These are phyloP conservation scores for Lepas anatifera DNA, from an alignment of 2,888 invertebrate species.

Conservation along the genomic window DNA sequence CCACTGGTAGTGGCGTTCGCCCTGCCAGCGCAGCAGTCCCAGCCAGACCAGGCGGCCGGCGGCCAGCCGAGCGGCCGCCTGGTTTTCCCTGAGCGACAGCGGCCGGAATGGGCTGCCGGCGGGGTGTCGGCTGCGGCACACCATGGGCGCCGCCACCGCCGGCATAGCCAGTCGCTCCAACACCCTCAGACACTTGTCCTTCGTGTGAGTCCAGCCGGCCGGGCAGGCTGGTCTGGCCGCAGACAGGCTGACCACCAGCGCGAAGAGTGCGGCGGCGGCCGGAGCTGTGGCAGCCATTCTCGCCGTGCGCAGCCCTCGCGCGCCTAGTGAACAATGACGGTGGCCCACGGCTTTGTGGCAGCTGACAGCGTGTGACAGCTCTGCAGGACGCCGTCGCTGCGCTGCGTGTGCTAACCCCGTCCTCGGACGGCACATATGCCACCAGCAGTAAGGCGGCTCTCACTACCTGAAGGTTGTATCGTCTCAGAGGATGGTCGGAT, in stretches of 20 bases:
- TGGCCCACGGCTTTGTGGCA: no score
- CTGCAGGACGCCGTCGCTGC: no score
- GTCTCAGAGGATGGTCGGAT: no score
- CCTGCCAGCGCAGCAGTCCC: not conserved
- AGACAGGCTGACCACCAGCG: not conserved
- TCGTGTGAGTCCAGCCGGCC: not conserved
- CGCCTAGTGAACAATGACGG: no score
- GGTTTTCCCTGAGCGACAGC: not conserved
- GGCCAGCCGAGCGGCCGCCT: not conserved
- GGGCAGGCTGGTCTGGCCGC: not conserved
- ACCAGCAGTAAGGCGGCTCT: no score
- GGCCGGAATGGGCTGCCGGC: not conserved
- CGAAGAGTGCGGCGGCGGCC: not conserved
- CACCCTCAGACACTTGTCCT: not conserved
- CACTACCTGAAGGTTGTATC: no score
- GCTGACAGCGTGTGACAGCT: no score
- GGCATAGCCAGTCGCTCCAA: not conserved
- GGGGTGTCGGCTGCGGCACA: not conserved
- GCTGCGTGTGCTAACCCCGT: no score
- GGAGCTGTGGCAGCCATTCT: no score
- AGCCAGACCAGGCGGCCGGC: not conserved
- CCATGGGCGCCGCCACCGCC: not conserved
- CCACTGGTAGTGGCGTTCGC: not conserved
- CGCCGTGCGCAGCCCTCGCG: no score
- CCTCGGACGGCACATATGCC: no score